phyloP scores from a whole-genome alignment of 1,140 invertebrate species.

The Oreohelix idahoensis region DNA sequence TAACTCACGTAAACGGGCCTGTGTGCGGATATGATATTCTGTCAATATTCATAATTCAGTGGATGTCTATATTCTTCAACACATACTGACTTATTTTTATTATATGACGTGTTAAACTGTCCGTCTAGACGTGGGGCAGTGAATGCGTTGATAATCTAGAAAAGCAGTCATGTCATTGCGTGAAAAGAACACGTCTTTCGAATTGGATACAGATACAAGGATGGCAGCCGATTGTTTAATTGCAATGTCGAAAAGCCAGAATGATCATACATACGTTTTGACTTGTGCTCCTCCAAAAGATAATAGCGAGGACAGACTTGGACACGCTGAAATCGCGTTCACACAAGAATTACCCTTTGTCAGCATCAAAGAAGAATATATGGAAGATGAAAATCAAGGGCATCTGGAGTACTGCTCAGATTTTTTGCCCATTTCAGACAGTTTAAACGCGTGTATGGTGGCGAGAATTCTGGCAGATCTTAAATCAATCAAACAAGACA shows the following conservation, averaged over 20 bases:
- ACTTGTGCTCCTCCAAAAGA: constrained; percentile 9
- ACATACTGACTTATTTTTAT: background rate
- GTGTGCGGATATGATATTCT: background rate
- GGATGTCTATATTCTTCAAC: background rate
- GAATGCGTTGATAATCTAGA: background rate
- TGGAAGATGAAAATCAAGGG: background rate
- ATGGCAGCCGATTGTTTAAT: constrained; percentile 40
- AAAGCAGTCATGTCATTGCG: constrained; percentile 24
- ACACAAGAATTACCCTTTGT: too few species aligned
- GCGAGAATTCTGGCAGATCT: constrained; percentile 37
- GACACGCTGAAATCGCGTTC: too few species aligned
- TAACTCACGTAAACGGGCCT: background rate
- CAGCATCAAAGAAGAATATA: background rate
- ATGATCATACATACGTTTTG: constrained; percentile 37
- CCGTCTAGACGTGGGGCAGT: background rate
- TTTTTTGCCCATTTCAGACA: constrained; percentile 6
- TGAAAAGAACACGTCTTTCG: constrained; percentile 25
- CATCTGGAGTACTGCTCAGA: background rate
- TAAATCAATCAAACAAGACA: constrained; percentile 38
- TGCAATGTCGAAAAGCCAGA: constrained; percentile 37
- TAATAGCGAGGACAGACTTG: background rate
- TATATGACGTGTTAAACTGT: background rate
- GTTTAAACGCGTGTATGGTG: constrained; percentile 22
- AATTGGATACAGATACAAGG: constrained; percentile 26
- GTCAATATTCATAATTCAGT: constrained; percentile 1